Percentiles rank a stretch among this genome's conserved stretches.
Conservation (phyloP, 2,888 invertebrate species). For the Drosophila differens region DNA sequence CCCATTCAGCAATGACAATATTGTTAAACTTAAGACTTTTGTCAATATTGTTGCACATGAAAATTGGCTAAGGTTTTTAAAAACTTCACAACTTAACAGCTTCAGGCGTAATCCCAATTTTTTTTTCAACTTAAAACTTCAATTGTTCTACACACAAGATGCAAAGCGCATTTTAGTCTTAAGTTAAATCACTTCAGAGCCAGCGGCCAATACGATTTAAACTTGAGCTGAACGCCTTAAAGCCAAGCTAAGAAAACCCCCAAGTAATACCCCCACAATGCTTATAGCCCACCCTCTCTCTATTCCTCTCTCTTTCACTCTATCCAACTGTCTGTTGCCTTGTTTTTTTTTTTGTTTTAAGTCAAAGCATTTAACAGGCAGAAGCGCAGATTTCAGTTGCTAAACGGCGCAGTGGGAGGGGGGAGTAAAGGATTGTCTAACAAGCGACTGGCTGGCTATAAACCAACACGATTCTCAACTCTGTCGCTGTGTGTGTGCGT, state of each 20-base stretch:
- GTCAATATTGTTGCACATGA: not conserved
- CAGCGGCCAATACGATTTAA: slow-evolving; percentile 25
- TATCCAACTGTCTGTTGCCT: slow-evolving; percentile 25
- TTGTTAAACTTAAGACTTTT: not conserved
- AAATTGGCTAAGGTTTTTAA: not conserved
- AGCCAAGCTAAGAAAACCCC: slow-evolving; percentile 1
- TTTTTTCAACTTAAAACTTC: not conserved
- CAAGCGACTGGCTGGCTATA: slow-evolving; percentile 26
- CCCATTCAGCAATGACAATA: not conserved
- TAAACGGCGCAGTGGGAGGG: slow-evolving; percentile 7
- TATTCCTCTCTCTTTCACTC: not conserved
- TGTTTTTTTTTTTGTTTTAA: slow-evolving; percentile 22
- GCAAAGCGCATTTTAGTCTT: slow-evolving; percentile 50
- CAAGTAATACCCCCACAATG: not conserved
- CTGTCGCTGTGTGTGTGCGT: not conserved
- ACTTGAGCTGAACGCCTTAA: slow-evolving; percentile 14
- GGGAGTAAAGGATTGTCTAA: slow-evolving; percentile 28
- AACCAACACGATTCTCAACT: slow-evolving; percentile 2
- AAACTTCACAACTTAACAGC: not conserved
- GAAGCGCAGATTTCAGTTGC: slow-evolving; percentile 38
- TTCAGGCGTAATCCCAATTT: not conserved
- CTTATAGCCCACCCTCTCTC: not conserved
- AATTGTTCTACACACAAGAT: not conserved
- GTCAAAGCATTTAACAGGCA: slow-evolving; percentile 37
- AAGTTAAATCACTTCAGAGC: slow-evolving; percentile 55